Evolutionary conservation across 2,888 invertebrate species (phyloP).

Genomic region (Oxycera nigricornis): DNA sequence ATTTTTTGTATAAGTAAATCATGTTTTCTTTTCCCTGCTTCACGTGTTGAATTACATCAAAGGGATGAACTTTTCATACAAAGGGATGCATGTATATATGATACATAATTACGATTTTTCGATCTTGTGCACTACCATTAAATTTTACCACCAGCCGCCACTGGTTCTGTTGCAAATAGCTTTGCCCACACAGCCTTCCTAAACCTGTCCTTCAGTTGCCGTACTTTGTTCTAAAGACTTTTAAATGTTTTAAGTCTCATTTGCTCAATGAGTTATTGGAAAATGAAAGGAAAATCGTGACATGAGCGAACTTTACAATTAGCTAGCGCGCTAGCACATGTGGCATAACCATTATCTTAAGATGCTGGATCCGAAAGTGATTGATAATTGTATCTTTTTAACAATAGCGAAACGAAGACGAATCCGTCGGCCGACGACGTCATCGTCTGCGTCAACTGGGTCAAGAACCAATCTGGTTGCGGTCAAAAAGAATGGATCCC

Average conservation of each 20-base stretch:
- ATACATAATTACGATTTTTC: too few relatives aligned
- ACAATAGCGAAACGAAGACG: constrained; percentile 58
- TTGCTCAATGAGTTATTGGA: neutral
- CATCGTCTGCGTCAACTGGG: constrained; percentile 56
- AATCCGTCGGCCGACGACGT: constrained; percentile 54
- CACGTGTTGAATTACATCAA: too few relatives aligned
- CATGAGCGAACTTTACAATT: constrained; percentile 17
- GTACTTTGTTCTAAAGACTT: too few relatives aligned
- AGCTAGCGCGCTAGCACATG: neutral
- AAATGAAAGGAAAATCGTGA: constrained; percentile 46
- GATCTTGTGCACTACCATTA: too few relatives aligned
- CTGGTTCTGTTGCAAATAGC: too few relatives aligned
- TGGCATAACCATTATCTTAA: constrained; percentile 13
- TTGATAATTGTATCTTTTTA: constrained; percentile 27
- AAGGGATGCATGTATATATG: too few relatives aligned
- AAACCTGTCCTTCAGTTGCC: too few relatives aligned
- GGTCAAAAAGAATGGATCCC: constrained; percentile 53
- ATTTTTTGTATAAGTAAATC: too few relatives aligned
- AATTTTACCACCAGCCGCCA: too few relatives aligned
- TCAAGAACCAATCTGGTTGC: constrained; percentile 66
- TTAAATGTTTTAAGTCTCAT: neutral
- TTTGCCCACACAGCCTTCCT: too few relatives aligned
- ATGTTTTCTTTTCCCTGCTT: too few relatives aligned
- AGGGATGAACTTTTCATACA: too few relatives aligned
- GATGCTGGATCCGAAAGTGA: neutral